Base-by-base conservation (phyloP, 2,113 vertebrate species). In the Typhlomys cinereus region DNA sequence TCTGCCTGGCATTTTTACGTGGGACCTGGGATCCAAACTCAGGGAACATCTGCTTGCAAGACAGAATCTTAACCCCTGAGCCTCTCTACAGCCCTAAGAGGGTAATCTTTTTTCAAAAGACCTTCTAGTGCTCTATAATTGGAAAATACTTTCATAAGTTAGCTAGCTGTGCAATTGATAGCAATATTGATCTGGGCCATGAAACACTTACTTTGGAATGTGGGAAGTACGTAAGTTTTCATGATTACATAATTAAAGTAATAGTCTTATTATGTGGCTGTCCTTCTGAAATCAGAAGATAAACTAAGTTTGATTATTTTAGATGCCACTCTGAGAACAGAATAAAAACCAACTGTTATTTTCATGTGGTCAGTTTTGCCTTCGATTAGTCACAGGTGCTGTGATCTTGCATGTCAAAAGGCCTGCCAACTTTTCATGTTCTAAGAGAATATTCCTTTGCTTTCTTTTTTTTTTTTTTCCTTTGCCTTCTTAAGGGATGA, bases 321-420 rank as follows among this genome's bases (percentile, higher is more conserved):
- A 80, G 88, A 48, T 89, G 66, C 10, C 29, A 59, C 88, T 85
- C 88, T 93, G 67, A 88, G 73, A 79, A 36, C 59, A 57, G 64
- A 39, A 25, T n/a, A 44, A 21, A 52, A 15, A 39, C 7, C 2
- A 52, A 18, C 14, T 84, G 25, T 78, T 67, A 39, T 85, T 54
- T 59, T 54, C 0, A 1, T 27, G 48, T 87, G 48, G 52, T 91
- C 88, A 69, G 20, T 75, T 93, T 96, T 90, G 39, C 78, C 50
- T 48, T 50, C 54, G 78, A 71, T 44, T 46, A 89, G 17, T 11
- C 39, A 48, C 4, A 13, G 48, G 62, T 18, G 46, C 52, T 91
- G 11, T 90, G 73, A 78, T 50, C 66, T 73, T 73, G 23, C 34
- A 78, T 44, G 31, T 23, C 29, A n/a, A 69, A 71, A 89, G 41